Evolutionary conservation across 1,140 invertebrate species (phyloP).

Genomic region (Cotesia vestalis): DNA sequence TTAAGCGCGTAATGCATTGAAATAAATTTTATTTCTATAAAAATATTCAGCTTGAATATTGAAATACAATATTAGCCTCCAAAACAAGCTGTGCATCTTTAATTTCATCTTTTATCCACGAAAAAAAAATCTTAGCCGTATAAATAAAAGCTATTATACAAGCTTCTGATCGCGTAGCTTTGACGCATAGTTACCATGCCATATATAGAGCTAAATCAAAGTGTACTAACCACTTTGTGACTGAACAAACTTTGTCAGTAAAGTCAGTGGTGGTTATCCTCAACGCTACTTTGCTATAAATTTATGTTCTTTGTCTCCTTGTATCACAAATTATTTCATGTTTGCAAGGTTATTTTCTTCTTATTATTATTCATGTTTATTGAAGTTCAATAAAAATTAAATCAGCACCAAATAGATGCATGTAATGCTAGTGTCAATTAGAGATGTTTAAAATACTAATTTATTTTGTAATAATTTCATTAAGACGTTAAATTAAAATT

Average conservation of each 20-base stretch:
- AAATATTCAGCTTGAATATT: too few species aligned
- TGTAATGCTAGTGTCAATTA: too few species aligned
- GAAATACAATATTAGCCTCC: too few species aligned
- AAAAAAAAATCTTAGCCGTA: not conserved
- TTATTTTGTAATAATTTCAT: too few species aligned
- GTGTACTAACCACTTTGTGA: not conserved
- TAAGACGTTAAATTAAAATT: too few species aligned
- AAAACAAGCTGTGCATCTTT: too few species aligned
- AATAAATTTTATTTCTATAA: too few species aligned
- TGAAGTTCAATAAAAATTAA: not conserved
- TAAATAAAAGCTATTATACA: not conserved
- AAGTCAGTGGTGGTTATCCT: not conserved
- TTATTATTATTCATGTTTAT: not conserved
- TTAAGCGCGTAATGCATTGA: too few species aligned
- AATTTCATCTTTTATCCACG: too few species aligned
- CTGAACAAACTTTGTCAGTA: conserved; percentile 4
- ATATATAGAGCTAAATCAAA: not conserved
- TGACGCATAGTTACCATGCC: not conserved
- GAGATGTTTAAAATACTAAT: too few species aligned
- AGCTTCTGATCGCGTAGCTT: conserved; percentile 1
- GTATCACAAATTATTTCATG: not conserved
- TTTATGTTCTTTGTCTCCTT: conserved; percentile 6
- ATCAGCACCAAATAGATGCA: not conserved
- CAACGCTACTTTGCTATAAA: conserved; percentile 2
- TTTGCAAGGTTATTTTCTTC: not conserved